Evolutionary conservation across 2,888 invertebrate genomes (phyloP).

Genomic region (Drosophila heteroneura): DNA sequence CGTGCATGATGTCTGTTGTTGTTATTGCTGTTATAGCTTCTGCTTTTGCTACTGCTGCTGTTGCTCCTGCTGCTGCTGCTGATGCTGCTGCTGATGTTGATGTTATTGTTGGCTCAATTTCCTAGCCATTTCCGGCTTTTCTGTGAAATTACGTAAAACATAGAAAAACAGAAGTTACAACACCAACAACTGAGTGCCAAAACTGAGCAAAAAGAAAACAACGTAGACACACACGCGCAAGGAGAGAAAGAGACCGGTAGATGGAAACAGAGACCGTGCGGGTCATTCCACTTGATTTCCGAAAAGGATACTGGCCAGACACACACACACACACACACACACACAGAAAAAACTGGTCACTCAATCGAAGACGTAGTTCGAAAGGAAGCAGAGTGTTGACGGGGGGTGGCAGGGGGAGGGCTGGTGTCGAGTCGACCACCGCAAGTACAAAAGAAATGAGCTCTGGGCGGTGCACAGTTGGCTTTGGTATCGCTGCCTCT

Average conservation of each 20-base stretch:
- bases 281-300: constrained; percentile 83
- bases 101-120: constrained; percentile 80
- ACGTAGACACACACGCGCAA: constrained; percentile 28
- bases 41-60: constrained; percentile 17
- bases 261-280: constrained; percentile 44
- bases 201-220: constrained; percentile 20
- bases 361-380: constrained; percentile 44
- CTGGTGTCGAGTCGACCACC: constrained; percentile 45
- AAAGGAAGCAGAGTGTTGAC: background rate
- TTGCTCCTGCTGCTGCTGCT: constrained; percentile 21
- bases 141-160: constrained; percentile 78
- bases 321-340: constrained; percentile 19
- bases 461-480: constrained; percentile 48
- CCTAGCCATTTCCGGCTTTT: constrained; percentile 78
- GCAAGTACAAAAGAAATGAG: constrained; percentile 73
- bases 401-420: background rate
- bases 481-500: constrained; percentile 30
- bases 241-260: constrained; percentile 16
- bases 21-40: constrained; percentile 28
- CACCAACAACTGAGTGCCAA: constrained; percentile 35
- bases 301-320: constrained; percentile 69
- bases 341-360: constrained; percentile 30
- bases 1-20: constrained; percentile 67
- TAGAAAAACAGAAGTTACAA: constrained; percentile 73
- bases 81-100: constrained; percentile 28